Base-by-base conservation (phyloP, 2,113 vertebrate species). In the Pseudorectes ferrugineus region DNA sequence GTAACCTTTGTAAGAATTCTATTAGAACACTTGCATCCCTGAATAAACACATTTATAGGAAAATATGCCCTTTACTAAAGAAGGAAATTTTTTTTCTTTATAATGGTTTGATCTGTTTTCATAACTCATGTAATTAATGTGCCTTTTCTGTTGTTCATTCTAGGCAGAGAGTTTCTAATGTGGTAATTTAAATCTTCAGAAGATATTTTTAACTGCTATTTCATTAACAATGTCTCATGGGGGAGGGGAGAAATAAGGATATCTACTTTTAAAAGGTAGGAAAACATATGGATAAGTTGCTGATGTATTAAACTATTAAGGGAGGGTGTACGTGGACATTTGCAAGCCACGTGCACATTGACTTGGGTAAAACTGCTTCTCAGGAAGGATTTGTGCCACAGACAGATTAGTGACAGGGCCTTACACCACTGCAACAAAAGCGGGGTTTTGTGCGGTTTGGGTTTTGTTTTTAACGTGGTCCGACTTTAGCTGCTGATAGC, bases 61-160 rank as follows among this genome's bases (percentile, higher is more conserved):
- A 83, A 79, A 84, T 26, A 16, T 11, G 11, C 29, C 62, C 33
- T 87, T 92, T 92, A 40, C 43, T 81, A 81, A 51, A 89, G 84
- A 70, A 80, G 54, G 66, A 68, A 93, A 14, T 75, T 35, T 48
- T 90, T 89, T 89, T 77, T 52, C 58, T 62, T 80, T 90, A 31
- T 18, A 88, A 85, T 70, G 42, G 36, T 70, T 86, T 85, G 67
- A 86, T 91, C 79, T 88, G 59, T 35, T 84, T 96, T 90, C 89
- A 74, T 96, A 74, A 57, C 35, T 92, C 72, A 11, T 23, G 45
- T 49, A 83, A 95, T 92, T 93, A 86, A 85, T 2, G 15, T 45
- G 52, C 10, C 48, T 90, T 31, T 72, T 96, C 83, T 82, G 21
- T 89, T 91, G 57, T 11, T 95, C 83, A 38, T 93, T 71, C 62